Evolutionary conservation across 2,888 invertebrate species (phyloP).

Genomic region (Hofmannophila pseudospretella): DNA sequence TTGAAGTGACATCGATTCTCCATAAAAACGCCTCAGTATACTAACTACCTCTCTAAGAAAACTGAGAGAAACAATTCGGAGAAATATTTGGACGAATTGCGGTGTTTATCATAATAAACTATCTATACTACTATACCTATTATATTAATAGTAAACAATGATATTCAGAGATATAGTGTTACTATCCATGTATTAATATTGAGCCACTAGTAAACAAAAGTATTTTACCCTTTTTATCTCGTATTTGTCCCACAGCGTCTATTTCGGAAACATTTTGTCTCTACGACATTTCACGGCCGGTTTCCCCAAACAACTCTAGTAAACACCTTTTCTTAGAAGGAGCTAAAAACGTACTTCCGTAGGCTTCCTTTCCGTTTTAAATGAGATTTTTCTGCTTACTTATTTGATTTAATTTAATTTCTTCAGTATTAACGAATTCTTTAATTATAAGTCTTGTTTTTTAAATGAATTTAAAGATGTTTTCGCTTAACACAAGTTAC

Average conservation of each 20-base stretch:
- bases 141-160: too few species aligned
- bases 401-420: too few species aligned
- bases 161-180: too few species aligned
- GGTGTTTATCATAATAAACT: too few species aligned
- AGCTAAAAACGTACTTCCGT: conserved; percentile 6
- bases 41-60: too few species aligned
- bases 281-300: conserved; percentile 16
- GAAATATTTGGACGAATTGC: too few species aligned
- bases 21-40: conserved; percentile 4
- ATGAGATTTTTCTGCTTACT: background rate
- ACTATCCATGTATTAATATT: background rate
- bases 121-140: too few species aligned
- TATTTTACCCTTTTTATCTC: background rate
- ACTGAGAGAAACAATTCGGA: too few species aligned
- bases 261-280: conserved; percentile 7
- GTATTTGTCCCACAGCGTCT: conserved; percentile 2
- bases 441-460: too few species aligned
- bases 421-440: too few species aligned
- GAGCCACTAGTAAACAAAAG: background rate
- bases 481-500: too few species aligned
- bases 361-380: background rate
- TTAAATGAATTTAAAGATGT: too few species aligned
- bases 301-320: conserved; percentile 17
- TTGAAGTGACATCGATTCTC: conserved; percentile 21
- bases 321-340: conserved; percentile 19